phyloP scores from a whole-genome alignment of 2,113 vertebrate genomes.

The Verasper variegatus region DNA sequence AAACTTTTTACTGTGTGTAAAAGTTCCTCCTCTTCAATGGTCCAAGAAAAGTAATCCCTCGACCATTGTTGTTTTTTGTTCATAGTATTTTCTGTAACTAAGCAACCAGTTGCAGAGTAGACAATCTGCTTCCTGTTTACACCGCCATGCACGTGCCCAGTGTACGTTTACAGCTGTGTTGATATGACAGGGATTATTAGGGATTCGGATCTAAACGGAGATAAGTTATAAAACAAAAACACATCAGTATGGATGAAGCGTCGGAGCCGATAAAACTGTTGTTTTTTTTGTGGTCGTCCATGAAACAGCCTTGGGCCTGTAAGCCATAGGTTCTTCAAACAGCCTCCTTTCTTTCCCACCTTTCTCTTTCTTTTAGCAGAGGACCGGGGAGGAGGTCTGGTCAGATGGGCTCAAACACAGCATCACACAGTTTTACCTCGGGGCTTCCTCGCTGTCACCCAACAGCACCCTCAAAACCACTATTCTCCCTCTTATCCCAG shows the following conservation, averaged over 20 bases:
- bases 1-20: too few species aligned
- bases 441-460: constrained; percentile 90
- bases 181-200: neutral
- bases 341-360: constrained; percentile 24
- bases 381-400: constrained; percentile 41
- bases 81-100: too few species aligned
- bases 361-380: constrained; percentile 46
- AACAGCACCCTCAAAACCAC: constrained; percentile 81
- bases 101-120: too few species aligned
- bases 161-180: too few species aligned
- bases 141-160: too few species aligned
- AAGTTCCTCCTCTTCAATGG: too few species aligned
- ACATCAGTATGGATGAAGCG: constrained; percentile 29
- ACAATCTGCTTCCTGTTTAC: too few species aligned
- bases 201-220: neutral
- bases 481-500: constrained; percentile 89
- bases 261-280: too few species aligned
- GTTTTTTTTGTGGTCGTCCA: constrained; percentile 34
- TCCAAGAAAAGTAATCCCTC: too few species aligned
- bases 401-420: constrained; percentile 74
- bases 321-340: constrained; percentile 62
- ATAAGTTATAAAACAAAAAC: neutral
- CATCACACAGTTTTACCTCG: constrained; percentile 84
- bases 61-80: too few species aligned
- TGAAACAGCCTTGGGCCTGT: constrained; percentile 55